Base-by-base conservation (phyloP, 2,113 vertebrate species). In the Chionomys nivalis region DNA sequence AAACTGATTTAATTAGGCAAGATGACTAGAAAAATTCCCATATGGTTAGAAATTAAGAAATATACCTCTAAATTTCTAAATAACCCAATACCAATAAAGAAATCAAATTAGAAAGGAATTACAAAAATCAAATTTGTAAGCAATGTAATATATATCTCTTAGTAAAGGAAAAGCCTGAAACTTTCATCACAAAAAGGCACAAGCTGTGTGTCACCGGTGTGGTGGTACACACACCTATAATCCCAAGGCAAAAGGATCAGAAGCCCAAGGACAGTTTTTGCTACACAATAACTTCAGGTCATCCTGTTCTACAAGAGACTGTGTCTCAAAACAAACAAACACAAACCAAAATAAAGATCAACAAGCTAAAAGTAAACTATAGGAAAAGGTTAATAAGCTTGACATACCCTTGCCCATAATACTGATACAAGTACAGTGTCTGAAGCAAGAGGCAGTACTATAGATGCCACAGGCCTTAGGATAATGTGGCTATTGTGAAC, bases 11-110 rank as follows among this genome's bases (percentile, higher is more conserved):
- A 93, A 85, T 82, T 89, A 90, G 42, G 63, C 70, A 66, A 88
- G 89, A 87, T 90, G 95, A 72, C 19, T 21, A 61, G 79, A 94
- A 96, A 96, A 92, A 81, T 65, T 39, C n/a, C 86, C 86, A 19
- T 66, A 52, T 89, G 81, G 66, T 96, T 85, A 89, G 44, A 77
- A 96, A 88, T 94, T 81, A 88, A 66, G 55, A 94, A 93, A 89
- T 65, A 75, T 26, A 75, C 65, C 75, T 95, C 81, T 90, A 61
- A 94, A 89, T n/a, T 47, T 94, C 52, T 78, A 90, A 94, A 83
- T 73, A 66, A 95, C 68, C 36, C 86, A 70, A 33, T 28, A 63
- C 85, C 75, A 79, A 81, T 66, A 44, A 49, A 58, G 70, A 95
- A 91, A 89, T 63, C 42, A 91, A 89, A 95, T 90, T 21, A 90